phyloP scores from a whole-genome alignment of 2,888 invertebrate genomes.

The Stictocephala bisonia region DNA sequence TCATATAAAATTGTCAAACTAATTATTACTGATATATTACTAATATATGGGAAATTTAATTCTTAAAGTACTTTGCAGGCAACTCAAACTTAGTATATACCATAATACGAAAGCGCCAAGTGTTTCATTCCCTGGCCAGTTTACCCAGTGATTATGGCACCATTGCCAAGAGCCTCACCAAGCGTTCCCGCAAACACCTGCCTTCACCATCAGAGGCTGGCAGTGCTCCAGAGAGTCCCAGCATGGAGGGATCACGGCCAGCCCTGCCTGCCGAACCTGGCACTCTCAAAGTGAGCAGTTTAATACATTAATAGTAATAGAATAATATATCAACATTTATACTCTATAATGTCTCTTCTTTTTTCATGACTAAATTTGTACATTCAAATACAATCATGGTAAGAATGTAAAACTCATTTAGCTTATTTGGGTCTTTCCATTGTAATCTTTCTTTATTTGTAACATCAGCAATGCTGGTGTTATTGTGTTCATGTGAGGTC shows the following conservation, averaged over 20 bases:
- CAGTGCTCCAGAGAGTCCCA: slow-evolving; percentile 71
- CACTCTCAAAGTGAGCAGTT: slow-evolving; percentile 78
- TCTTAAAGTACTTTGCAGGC: slow-evolving; percentile 70
- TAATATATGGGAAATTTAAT: too few relatives aligned
- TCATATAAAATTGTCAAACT: too few relatives aligned
- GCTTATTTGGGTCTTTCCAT: too few relatives aligned
- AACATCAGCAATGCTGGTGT: too few relatives aligned
- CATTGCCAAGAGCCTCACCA: slow-evolving; percentile 80
- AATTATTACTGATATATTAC: too few relatives aligned
- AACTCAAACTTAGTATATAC: slow-evolving; percentile 99
- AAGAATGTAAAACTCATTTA: too few relatives aligned
- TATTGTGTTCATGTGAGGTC: too few relatives aligned
- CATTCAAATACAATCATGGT: too few relatives aligned
- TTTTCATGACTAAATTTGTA: too few relatives aligned
- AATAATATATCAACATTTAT: too few relatives aligned
- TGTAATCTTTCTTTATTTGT: too few relatives aligned
- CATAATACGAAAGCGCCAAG: slow-evolving; percentile 97
- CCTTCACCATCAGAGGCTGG: slow-evolving; percentile 66
- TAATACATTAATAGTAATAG: background rate
- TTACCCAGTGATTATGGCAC: slow-evolving; percentile 92
- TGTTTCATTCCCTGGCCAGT: slow-evolving; percentile 98
- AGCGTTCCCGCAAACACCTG: slow-evolving; percentile 55
- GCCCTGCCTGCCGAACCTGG: slow-evolving; percentile 92
- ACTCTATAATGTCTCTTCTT: too few relatives aligned
- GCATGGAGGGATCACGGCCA: slow-evolving; percentile 85